Base-by-base conservation (phyloP, 2,888 invertebrate genomes). In the Eilema sororculum region DNA sequence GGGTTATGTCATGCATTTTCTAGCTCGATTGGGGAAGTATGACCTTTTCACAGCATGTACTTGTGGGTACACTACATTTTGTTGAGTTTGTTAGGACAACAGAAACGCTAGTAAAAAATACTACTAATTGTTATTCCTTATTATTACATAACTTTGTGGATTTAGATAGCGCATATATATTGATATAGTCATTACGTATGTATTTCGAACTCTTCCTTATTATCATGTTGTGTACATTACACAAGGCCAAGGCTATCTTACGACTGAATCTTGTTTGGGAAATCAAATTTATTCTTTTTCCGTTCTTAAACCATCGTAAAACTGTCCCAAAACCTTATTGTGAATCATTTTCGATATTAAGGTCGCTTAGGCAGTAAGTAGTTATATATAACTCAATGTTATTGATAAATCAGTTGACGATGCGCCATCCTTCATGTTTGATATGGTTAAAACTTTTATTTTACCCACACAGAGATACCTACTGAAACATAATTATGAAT, bases 191-290 rank as follows among this genome's bases (percentile, higher is more conserved):
- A 80, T 84, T 85, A 82, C 80, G 80, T 78, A 83, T 81, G 84
- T 84, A 84, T 86, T 86, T 86, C 83, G 82, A 85, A 84, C 87
- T 87, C 86, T 87, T 87, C 87, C 90, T 90, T 89, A 91, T 91
- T 91, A 89, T 89, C 85, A 80, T 84, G 82, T 81, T 86, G 84
- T 86, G 84, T 86, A 86, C 85, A 82, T 84, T 82, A 77, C 79
- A 81, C 89, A 90, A 91, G 91, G 91, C 90, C 92, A 91, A 91
- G 91, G 92, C 84, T 89, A 85, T 85, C 85, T 78, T 79, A 80
- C 86, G 74, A 76, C 79, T 82, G 79, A 81, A 78, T 80, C 80
- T 86, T 83, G 80, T 84, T 84, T 81, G 77, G 78, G 76, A 84
- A 87, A 86, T 74, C 72, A 79, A 84, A 83, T 83, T 78, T 76